These are phyloP conservation scores for Pristionchus japonicus DNA, from an alignment of 2,888 invertebrate species.

Conservation along the genomic window DNA sequence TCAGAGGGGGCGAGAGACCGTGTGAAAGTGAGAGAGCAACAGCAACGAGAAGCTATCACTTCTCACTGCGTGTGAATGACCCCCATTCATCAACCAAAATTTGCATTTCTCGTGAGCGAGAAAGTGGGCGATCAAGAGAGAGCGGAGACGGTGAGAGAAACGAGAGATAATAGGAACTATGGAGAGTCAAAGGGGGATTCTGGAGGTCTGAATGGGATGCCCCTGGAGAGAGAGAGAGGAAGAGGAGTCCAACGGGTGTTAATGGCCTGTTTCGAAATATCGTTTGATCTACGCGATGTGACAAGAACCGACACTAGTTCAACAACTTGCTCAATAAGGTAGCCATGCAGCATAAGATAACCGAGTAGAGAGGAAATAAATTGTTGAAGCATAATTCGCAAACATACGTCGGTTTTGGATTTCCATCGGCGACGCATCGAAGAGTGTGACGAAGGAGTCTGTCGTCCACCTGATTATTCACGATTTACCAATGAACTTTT, in stretches of 20 bases:
- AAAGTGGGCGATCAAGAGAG: background rate
- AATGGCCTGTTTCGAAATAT: background rate
- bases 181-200: slow-evolving; percentile 20
- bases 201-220: slow-evolving; percentile 3
- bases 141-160: background rate
- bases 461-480: slow-evolving; percentile 32
- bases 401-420: slow-evolving; percentile 90
- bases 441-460: slow-evolving; percentile 80
- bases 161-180: background rate
- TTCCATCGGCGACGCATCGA: slow-evolving; percentile 95
- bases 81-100: slow-evolving; percentile 8
- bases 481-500: background rate
- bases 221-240: slow-evolving; percentile 20
- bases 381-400: too few relatives aligned
- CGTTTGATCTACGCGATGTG: background rate
- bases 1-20: background rate
- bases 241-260: background rate
- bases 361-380: too few relatives aligned
- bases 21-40: slow-evolving; percentile 13
- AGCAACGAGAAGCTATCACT: slow-evolving; percentile 1
- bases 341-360: background rate
- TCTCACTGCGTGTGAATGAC: slow-evolving; percentile 28
- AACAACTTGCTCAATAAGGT: too few relatives aligned
- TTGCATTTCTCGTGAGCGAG: slow-evolving; percentile 20
- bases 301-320: background rate